Base-by-base conservation (phyloP, 1,140 invertebrate genomes). In the Pseudomyrmex concolor region DNA sequence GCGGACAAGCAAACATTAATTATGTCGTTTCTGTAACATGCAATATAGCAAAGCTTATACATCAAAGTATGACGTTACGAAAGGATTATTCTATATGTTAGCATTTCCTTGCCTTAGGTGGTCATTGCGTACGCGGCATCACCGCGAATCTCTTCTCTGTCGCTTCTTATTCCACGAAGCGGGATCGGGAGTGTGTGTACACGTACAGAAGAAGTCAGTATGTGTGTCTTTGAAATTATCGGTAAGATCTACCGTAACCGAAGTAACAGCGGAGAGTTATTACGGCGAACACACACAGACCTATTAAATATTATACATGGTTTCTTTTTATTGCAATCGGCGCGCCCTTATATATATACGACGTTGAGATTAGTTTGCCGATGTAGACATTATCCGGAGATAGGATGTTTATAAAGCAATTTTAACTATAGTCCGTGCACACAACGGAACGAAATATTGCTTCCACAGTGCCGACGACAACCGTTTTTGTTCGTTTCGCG, bases 281-380 rank as follows among this genome's bases (percentile, higher is more conserved):
- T 91, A 90, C 85, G 60, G 66, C 88, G 86, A 34, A 91, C 89
- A 86, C 83, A 74, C 62, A 91, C 89, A 86, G 84, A 74, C 62
- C 89, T 57, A 90, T 91, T 91, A 91, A 74, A 84, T 90, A 91
- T 91, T 90, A 90, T 90, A 74, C 85, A 87, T 83, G 88, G 83
- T 86, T 84, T 83, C 81, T 89, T 89, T 90, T 89, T 89, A 81
- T 83, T 72, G 59, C 67, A 64, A 83, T 57, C 74, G 48, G 68
- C 63, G 66, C 68, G 66, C 64, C 80, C 45, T 62, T 63, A 22
- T n/a, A n/a, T n/a, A n/a, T n/a, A n/a, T 17, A 25, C 57, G 19
- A 45, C 45, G 77, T 8, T 51, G 72, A 59, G 86, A 87, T 87
- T 85, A 85, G 76, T 66, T 57, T 78, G 63, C 78, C 84, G 84